These are phyloP conservation scores for Bugula neritina DNA, from an alignment of 2,888 invertebrate genomes.

Conservation along the genomic window DNA sequence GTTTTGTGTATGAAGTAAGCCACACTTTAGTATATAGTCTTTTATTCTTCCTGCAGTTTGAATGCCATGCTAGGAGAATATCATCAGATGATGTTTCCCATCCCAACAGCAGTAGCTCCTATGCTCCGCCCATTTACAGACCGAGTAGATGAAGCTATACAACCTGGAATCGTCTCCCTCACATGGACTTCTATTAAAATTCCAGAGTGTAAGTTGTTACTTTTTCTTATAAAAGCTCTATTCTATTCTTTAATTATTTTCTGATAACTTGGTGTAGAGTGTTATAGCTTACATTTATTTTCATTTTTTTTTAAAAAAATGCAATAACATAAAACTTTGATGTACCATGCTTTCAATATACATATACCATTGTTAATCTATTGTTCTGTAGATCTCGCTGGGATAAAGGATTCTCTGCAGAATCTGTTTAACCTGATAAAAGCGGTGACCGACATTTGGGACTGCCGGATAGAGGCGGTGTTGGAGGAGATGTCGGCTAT, in stretches of 20 bases:
- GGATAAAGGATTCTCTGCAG: conserved; percentile 41
- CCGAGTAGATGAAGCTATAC: conserved; percentile 73
- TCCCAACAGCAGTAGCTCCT: conserved; percentile 75
- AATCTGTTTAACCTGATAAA: conserved; percentile 48
- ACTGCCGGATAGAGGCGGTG: conserved; percentile 81
- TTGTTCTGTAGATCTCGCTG: conserved; percentile 27
- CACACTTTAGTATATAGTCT: too few relatives aligned
- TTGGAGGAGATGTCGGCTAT: conserved; percentile 79
- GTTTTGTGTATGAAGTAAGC: too few relatives aligned
- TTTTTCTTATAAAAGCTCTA: not conserved
- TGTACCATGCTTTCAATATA: too few relatives aligned
- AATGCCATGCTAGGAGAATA: conserved; percentile 53
- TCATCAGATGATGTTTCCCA: conserved; percentile 41
- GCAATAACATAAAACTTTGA: too few relatives aligned
- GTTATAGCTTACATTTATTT: too few relatives aligned
- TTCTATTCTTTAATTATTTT: too few relatives aligned
- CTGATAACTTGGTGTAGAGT: too few relatives aligned
- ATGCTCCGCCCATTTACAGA: conserved; percentile 81
- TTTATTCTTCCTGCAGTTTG: conserved; percentile 40
- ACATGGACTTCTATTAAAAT: conserved; percentile 68
- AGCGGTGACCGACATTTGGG: conserved; percentile 80
- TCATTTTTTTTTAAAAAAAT: too few relatives aligned
- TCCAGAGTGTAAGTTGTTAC: conserved; percentile 64
- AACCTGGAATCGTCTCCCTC: conserved; percentile 73
- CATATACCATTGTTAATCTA: too few relatives aligned